A percentile compares a stretch with the other conserved stretches of the same genome.
phyloP scores from a whole-genome alignment of 2,797 vertebrate species.

The Argentina silus region DNA sequence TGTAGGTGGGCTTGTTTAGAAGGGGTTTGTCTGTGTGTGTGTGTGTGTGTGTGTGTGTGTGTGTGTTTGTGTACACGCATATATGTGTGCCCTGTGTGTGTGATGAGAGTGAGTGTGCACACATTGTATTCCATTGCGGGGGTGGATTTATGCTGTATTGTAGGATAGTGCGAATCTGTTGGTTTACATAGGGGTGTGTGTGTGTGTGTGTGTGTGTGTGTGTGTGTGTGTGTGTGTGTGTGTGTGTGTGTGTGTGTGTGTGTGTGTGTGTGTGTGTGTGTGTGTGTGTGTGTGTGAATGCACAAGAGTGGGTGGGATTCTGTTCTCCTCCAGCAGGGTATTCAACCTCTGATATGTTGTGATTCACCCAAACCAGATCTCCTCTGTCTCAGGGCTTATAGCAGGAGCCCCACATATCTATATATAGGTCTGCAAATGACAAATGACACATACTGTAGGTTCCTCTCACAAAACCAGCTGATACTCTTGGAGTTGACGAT shows the following conservation, averaged over 20 bases:
- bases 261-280: constrained; percentile 16
- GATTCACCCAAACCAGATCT: constrained; percentile 29
- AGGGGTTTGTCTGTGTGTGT: not conserved
- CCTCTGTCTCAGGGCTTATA: not conserved
- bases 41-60: constrained; percentile 6
- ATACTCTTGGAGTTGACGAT: constrained; percentile 8
- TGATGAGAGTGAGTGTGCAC: too few relatives aligned
- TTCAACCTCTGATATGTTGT: constrained; percentile 25
- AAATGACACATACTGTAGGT: constrained; percentile 13
- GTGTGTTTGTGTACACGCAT: not conserved
- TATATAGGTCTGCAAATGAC: constrained; percentile 20
- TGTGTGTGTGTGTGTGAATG: constrained; percentile 18
- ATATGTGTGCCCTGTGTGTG: not conserved
- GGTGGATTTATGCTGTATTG: constrained; percentile 1
- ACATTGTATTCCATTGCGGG: not conserved
- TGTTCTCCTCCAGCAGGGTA: constrained; percentile 23
- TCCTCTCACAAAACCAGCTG: constrained; percentile 1
- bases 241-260: not conserved
- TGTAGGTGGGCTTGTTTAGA: not conserved
- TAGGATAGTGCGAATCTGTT: not conserved
- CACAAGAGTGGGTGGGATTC: constrained; percentile 30
- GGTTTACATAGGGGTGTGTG: not conserved
- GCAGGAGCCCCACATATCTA: not conserved
- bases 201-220: constrained; percentile 15
- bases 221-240: not conserved